Conservation (phyloP, 1,140 invertebrate species). For the Drepana arcuata region DNA sequence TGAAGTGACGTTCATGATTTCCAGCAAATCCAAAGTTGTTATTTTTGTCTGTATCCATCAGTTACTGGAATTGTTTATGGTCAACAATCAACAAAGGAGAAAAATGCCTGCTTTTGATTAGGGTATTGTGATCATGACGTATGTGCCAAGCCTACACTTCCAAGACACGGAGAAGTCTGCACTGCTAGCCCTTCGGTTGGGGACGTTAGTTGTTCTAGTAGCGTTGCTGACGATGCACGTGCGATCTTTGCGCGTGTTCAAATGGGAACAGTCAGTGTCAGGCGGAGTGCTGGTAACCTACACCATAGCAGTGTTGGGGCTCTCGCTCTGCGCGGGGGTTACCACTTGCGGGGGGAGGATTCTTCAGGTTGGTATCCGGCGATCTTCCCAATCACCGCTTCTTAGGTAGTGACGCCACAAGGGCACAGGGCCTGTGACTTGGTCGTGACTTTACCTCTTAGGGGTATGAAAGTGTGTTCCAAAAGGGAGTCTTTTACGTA, state of each 20-base stretch:
- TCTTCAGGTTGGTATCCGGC: constrained; percentile 25
- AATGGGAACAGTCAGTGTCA: constrained; percentile 44
- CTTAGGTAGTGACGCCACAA: not conserved
- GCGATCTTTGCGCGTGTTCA: constrained; percentile 34
- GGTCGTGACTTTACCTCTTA: too few species aligned
- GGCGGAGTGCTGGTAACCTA: constrained; percentile 44
- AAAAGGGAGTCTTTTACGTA: too few species aligned
- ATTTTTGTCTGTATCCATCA: too few species aligned
- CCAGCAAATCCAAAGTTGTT: too few species aligned
- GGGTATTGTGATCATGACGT: too few species aligned
- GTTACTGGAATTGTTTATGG: too few species aligned
- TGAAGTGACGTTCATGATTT: too few species aligned
- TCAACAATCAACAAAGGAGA: too few species aligned
- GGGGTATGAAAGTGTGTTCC: too few species aligned
- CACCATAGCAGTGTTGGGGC: constrained; percentile 20
- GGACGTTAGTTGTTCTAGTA: constrained; percentile 26
- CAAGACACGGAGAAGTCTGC: constrained; percentile 4
- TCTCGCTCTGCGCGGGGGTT: constrained; percentile 28
- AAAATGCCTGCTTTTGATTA: too few species aligned
- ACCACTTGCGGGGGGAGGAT: constrained; percentile 13
- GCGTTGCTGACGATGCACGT: constrained; percentile 31
- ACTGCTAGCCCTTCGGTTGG: constrained; percentile 24
- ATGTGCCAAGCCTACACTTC: too few species aligned
- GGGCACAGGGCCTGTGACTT: not conserved
- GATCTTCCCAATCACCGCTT: not conserved